Conservation (phyloP, 2,113 vertebrate genomes). For the Sphyrna mokarran region DNA sequence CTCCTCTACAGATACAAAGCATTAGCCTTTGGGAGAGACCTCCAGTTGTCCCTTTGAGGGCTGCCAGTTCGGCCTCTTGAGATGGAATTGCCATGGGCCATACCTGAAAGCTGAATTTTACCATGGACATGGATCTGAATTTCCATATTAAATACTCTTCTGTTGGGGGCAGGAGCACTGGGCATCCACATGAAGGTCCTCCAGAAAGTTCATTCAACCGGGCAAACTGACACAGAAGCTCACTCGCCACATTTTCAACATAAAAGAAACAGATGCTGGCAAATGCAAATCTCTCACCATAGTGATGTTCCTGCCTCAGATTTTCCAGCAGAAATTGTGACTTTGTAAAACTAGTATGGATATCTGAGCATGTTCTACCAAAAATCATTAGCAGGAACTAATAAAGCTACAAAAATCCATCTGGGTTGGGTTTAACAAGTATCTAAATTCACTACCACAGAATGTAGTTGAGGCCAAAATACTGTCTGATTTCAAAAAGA, state of each 20-base stretch:
- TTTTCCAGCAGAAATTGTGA: neutral
- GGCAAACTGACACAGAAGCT: neutral
- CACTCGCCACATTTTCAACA: neutral
- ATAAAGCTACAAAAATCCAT: neutral
- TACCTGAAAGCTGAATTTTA: neutral
- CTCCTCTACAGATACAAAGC: no score
- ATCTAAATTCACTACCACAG: no score
- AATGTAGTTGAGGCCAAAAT: no score
- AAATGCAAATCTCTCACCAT: neutral
- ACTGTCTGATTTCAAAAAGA: no score
- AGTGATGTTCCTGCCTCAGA: neutral
- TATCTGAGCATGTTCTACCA: neutral
- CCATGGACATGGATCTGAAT: neutral
- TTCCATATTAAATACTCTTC: neutral
- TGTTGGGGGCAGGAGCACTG: neutral
- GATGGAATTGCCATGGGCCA: no score
- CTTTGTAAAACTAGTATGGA: neutral
- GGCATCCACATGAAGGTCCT: no score
- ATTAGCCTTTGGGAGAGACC: no score
- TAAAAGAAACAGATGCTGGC: neutral
- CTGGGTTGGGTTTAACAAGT: neutral
- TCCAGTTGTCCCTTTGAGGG: no score
- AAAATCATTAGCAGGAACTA: neutral
- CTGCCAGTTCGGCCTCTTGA: neutral
- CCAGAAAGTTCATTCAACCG: neutral